A percentile compares a stretch with the other conserved stretches of the same genome.
These are phyloP conservation scores for Xiphydria camelus DNA, from an alignment of 2,888 invertebrate genomes.

Conservation along the genomic window DNA sequence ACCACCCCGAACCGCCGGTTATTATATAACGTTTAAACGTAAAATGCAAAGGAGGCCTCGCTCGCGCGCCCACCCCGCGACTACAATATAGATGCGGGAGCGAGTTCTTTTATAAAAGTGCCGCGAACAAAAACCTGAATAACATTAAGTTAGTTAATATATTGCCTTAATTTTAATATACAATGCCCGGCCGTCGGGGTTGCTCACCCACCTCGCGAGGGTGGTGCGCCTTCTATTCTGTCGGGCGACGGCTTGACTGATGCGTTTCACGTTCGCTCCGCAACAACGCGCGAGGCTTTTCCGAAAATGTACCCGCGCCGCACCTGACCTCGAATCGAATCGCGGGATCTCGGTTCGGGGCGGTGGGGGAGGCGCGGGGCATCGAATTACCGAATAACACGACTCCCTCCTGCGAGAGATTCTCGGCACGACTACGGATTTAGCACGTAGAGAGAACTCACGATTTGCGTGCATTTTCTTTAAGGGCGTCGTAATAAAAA, in stretches of 20 bases:
- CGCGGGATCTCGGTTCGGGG: too few relatives aligned
- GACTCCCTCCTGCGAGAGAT: too few relatives aligned
- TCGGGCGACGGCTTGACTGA: conserved; percentile 12
- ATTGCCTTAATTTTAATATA: conserved; percentile 39
- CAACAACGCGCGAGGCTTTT: background rate
- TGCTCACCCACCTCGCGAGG: too few relatives aligned
- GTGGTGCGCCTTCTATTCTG: conserved; percentile 6
- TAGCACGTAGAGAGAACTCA: too few relatives aligned
- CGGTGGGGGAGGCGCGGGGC: too few relatives aligned
- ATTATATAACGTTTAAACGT: conserved; percentile 28
- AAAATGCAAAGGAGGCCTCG: conserved; percentile 15
- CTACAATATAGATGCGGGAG: conserved; percentile 5
- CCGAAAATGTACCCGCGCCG: too few relatives aligned
- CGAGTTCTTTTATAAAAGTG: conserved; percentile 23
- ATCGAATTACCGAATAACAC: too few relatives aligned
- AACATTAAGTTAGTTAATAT: conserved; percentile 37
- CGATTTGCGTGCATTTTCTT: too few relatives aligned
- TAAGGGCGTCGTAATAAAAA: too few relatives aligned
- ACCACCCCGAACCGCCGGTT: conserved; percentile 6
- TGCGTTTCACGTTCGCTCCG: conserved; percentile 4
- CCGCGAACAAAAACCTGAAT: conserved; percentile 32
- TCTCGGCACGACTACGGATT: too few relatives aligned
- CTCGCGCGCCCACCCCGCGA: background rate
- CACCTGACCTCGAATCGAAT: too few relatives aligned
- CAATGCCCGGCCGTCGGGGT: conserved; percentile 23